Conservation (phyloP, 2,888 invertebrate species). For the Panzeria rudis region DNA sequence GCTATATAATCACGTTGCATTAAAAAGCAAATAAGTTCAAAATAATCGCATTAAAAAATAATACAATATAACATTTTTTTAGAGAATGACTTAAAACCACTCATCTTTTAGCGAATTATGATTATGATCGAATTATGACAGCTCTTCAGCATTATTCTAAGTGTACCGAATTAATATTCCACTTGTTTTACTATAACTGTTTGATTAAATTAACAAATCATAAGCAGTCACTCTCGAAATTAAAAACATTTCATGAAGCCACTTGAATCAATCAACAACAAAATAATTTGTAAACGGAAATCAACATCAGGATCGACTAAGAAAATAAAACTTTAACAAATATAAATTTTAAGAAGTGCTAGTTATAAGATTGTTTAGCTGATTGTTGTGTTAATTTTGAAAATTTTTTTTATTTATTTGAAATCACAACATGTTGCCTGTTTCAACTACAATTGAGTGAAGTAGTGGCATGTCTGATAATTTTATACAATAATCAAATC, state of each 20-base stretch:
- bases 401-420: slow-evolving; percentile 50
- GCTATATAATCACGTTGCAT: too few relatives aligned
- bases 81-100: not conserved
- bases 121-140: too few relatives aligned
- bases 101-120: too few relatives aligned
- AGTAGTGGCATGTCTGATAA: slow-evolving; percentile 59
- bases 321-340: slow-evolving; percentile 4
- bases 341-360: not conserved
- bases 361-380: slow-evolving; percentile 12
- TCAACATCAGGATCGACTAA: not conserved
- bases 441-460: slow-evolving; percentile 19
- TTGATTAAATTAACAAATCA: slow-evolving; percentile 52
- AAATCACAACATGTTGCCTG: slow-evolving; percentile 56
- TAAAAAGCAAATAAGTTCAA: too few relatives aligned
- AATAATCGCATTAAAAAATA: too few relatives aligned
- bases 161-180: not conserved
- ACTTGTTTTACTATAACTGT: not conserved
- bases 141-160: too few relatives aligned
- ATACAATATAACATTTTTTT: too few relatives aligned
- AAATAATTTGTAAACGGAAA: slow-evolving; percentile 32
- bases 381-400: slow-evolving; percentile 55
- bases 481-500: slow-evolving; percentile 76
- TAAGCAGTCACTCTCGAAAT: slow-evolving; percentile 32
- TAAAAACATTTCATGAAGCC: slow-evolving; percentile 15
- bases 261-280: slow-evolving; percentile 46